A percentile compares a stretch with the other conserved stretches of the same genome.
phyloP scores from a whole-genome alignment of 2,888 invertebrate genomes.

The Hyposoter dolosus region DNA sequence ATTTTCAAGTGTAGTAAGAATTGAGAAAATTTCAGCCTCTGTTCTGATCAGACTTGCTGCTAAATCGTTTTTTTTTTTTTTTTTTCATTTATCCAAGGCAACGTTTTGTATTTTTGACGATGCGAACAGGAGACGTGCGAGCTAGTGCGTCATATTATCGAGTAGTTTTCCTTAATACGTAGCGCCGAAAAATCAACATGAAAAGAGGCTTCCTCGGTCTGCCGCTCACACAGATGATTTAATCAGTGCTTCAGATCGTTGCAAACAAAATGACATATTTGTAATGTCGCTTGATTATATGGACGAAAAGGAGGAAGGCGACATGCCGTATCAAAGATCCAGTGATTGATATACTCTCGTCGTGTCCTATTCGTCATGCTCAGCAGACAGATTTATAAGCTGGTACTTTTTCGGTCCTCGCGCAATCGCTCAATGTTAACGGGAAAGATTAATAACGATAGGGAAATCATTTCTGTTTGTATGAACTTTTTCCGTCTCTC shows the following conservation, averaged over 20 bases:
- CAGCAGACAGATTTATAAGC: conserved; percentile 65
- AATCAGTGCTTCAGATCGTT: conserved; percentile 9
- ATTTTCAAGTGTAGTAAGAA: not conserved
- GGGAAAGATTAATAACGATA: not conserved
- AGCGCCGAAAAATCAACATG: conserved; percentile 10
- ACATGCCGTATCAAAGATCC: conserved; percentile 33
- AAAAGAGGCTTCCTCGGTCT: not conserved
- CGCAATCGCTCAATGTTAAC: not conserved
- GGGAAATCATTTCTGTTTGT: conserved; percentile 2
- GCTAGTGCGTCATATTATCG: not conserved
- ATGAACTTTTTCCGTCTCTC: too few species aligned
- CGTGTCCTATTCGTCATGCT: conserved; percentile 40
- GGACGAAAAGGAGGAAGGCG: conserved; percentile 1
- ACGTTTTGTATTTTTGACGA: not conserved
- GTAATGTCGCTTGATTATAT: conserved; percentile 2
- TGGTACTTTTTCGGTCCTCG: conserved; percentile 30
- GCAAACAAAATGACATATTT: conserved; percentile 55
- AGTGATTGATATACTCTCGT: conserved; percentile 55
- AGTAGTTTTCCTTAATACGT: conserved; percentile 2
- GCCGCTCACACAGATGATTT: not conserved
- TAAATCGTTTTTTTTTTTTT: not conserved
- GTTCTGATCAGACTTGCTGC: not conserved
- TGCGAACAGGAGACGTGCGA: not conserved
- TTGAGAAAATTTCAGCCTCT: not conserved
- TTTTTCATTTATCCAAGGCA: not conserved